phyloP scores from a whole-genome alignment of 2,888 invertebrate species.

The Noctua janthina region DNA sequence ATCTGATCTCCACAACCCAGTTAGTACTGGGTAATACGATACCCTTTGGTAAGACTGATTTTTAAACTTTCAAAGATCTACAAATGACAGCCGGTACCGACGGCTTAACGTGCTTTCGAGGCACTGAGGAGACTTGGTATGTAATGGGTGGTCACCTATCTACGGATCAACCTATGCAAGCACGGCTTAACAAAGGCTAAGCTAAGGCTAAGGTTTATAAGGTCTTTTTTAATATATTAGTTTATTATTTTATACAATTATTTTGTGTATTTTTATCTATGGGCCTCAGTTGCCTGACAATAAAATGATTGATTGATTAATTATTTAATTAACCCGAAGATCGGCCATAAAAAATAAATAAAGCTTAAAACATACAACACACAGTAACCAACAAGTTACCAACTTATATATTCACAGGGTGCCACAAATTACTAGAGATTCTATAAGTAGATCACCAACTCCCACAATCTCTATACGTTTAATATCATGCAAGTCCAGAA shows the following conservation, averaged over 20 bases:
- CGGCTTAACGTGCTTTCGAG: neutral
- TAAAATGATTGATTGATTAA: too few species aligned
- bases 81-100: neutral
- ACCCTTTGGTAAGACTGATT: too few species aligned
- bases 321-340: neutral
- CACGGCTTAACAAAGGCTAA: too few species aligned
- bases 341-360: neutral
- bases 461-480: slow-evolving; percentile 36
- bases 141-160: neutral
- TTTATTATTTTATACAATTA: too few species aligned
- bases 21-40: too few species aligned
- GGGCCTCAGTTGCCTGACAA: too few species aligned
- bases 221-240: too few species aligned
- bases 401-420: slow-evolving; percentile 10
- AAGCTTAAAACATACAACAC: neutral
- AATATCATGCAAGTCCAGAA: slow-evolving; percentile 51
- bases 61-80: too few species aligned
- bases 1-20: too few species aligned
- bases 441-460: slow-evolving; percentile 12
- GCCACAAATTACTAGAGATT: slow-evolving; percentile 18
- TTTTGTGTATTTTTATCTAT: too few species aligned
- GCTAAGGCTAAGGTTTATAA: too few species aligned
- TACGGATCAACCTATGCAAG: accelerated
- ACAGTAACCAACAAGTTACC: neutral
- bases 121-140: neutral